Conservation (phyloP, 2,888 invertebrate genomes). For the Heteromurus nitidus region DNA sequence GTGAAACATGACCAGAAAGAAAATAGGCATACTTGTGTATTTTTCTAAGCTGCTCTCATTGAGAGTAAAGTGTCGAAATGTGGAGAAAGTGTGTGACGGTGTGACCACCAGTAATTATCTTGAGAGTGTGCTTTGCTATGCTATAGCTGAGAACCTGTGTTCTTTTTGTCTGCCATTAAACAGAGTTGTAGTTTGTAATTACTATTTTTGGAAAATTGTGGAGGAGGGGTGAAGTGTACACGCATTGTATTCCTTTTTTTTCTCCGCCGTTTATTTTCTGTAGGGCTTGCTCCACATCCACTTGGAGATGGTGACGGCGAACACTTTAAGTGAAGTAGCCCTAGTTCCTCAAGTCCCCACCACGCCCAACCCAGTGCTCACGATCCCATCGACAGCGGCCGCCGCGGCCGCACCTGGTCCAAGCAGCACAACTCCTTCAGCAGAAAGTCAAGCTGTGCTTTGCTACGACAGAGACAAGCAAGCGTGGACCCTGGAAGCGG, state of each 20-base stretch:
- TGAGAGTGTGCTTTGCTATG: too few species aligned
- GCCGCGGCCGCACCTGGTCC: conserved; percentile 23
- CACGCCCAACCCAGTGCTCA: conserved; percentile 58
- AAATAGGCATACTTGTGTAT: too few species aligned
- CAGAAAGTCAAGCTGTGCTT: conserved; percentile 76
- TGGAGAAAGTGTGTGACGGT: too few species aligned
- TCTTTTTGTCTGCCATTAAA: too few species aligned
- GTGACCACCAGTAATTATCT: too few species aligned
- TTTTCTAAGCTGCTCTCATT: too few species aligned
- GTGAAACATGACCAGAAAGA: too few species aligned
- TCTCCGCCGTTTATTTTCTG: conserved; percentile 19
- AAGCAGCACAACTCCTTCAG: conserved; percentile 39
- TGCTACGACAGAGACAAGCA: conserved; percentile 89
- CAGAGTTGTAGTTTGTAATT: too few species aligned
- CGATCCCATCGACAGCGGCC: conserved; percentile 54
- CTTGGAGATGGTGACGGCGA: conserved; percentile 85
- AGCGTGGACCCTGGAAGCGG: conserved; percentile 84
- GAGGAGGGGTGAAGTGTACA: too few species aligned
- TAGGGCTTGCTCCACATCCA: conserved; percentile 81
- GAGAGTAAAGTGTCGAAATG: too few species aligned
- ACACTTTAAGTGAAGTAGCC: conserved; percentile 81
- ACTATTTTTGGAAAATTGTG: too few species aligned
- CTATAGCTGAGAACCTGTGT: too few species aligned
- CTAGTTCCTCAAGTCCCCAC: conserved; percentile 72
- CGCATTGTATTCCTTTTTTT: neutral